A percentile compares a stretch with the other conserved stretches of the same genome.
Evolutionary conservation across 2,113 vertebrate species (phyloP).

Genomic region (Nicator chloris): DNA sequence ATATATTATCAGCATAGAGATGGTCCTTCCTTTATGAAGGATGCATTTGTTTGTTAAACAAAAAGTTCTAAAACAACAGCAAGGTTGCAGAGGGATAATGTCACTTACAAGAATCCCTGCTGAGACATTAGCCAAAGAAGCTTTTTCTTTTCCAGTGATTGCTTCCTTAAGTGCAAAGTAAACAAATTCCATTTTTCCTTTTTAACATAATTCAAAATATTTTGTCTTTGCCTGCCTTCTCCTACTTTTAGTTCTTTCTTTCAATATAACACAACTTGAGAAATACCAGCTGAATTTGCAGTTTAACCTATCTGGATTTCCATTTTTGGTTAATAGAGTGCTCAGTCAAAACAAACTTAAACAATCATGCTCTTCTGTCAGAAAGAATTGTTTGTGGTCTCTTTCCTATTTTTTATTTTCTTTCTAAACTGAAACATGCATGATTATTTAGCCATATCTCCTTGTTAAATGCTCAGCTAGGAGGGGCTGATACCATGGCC

Average conservation of each 20-base stretch:
- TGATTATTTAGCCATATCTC: background rate
- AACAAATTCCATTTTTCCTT: background rate
- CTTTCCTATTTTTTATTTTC: background rate
- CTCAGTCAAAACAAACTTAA: background rate
- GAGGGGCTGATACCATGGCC: background rate
- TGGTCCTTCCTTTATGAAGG: background rate
- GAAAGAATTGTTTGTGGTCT: background rate
- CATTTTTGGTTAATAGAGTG: background rate
- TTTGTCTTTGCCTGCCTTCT: background rate
- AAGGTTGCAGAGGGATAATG: background rate
- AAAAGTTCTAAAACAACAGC: background rate
- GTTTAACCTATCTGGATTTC: background rate
- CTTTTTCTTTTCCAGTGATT: background rate
- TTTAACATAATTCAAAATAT: background rate
- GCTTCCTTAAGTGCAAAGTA: background rate
- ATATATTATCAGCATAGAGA: background rate
- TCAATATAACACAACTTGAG: background rate
- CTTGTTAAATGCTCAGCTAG: background rate
- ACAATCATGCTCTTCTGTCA: background rate
- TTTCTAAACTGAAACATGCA: background rate
- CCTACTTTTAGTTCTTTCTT: background rate
- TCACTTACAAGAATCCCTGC: background rate
- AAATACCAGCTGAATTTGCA: background rate
- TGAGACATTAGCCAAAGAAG: background rate
- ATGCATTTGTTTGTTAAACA: background rate